Evolutionary conservation across 2,113 vertebrate genomes (phyloP).

Genomic region (Choloepus hoffmanni): DNA sequence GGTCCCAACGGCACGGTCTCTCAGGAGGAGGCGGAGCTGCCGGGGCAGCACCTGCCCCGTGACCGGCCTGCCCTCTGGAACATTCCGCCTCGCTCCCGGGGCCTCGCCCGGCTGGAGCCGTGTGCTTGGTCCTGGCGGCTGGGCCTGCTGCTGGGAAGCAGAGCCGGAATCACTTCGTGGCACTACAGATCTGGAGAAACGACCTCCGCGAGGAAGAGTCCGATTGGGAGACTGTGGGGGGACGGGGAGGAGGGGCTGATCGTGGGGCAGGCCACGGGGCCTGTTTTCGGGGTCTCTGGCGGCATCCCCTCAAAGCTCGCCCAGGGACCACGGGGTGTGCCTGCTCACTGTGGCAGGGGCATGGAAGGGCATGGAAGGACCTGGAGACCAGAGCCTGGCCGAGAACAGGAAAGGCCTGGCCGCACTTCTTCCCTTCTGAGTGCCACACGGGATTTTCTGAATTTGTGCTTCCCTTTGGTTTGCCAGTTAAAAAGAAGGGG

Average conservation of each 20-base stretch:
- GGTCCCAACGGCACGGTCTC: neutral
- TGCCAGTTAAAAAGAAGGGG: constrained; percentile 66
- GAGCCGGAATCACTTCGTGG: fast-evolving
- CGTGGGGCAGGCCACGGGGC: fast-evolving
- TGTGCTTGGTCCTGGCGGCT: fast-evolving
- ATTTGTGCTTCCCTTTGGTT: constrained; percentile 80
- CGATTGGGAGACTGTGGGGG: neutral
- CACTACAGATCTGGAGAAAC: constrained; percentile 70
- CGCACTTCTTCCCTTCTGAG: neutral
- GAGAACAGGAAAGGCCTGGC: neutral
- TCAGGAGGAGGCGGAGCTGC: neutral
- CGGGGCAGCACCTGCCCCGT: neutral
- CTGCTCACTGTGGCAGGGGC: too few relatives aligned
- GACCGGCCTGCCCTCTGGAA: neutral
- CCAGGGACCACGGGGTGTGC: fast-evolving
- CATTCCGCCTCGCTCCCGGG: fast-evolving
- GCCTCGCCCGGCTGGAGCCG: neutral
- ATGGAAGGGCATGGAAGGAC: too few relatives aligned
- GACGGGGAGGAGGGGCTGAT: neutral
- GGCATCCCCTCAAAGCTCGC: neutral
- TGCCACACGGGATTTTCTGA: neutral
- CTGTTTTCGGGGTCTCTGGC: neutral
- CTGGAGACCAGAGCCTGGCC: too few relatives aligned
- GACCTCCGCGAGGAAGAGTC: constrained; percentile 46
- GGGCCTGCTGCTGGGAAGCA: neutral